phyloP scores from a whole-genome alignment of 2,113 vertebrate species.

The Dryoscopus gambensis region DNA sequence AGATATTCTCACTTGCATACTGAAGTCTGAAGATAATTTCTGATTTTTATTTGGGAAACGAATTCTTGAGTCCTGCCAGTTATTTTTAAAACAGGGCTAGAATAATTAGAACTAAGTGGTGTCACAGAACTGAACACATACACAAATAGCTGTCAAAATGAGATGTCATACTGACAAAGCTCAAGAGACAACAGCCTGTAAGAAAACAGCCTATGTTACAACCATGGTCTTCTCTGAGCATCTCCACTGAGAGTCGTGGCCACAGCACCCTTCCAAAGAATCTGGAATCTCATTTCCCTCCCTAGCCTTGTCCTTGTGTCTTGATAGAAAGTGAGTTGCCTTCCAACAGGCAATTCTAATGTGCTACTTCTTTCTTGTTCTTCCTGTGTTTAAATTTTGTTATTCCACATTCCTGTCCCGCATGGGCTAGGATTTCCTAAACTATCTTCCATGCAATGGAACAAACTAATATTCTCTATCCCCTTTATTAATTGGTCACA shows the following conservation, averaged over 20 bases:
- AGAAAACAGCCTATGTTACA: neutral
- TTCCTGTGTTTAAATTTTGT: neutral
- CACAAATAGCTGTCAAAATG: neutral
- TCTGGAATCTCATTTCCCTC: neutral
- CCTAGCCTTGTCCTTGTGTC: neutral
- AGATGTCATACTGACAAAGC: neutral
- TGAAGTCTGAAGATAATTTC: neutral
- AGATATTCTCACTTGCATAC: neutral
- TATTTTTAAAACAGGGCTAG: neutral
- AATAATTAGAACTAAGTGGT: neutral
- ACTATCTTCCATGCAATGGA: neutral
- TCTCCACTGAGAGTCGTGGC: neutral
- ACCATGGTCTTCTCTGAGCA: neutral
- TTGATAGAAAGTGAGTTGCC: neutral
- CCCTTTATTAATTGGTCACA: neutral
- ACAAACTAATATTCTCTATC: neutral
- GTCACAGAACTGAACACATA: neutral
- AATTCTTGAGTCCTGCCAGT: neutral
- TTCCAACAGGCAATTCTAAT: neutral
- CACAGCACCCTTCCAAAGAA: neutral
- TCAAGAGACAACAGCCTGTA: neutral
- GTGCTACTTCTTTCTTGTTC: neutral
- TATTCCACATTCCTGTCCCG: neutral
- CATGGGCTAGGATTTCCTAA: neutral
- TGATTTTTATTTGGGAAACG: neutral